Evolutionary conservation across 2,888 invertebrate species (phyloP), one percentile per base, ranked within the genome.

Genomic region (Limnephilus auricula): DNA sequence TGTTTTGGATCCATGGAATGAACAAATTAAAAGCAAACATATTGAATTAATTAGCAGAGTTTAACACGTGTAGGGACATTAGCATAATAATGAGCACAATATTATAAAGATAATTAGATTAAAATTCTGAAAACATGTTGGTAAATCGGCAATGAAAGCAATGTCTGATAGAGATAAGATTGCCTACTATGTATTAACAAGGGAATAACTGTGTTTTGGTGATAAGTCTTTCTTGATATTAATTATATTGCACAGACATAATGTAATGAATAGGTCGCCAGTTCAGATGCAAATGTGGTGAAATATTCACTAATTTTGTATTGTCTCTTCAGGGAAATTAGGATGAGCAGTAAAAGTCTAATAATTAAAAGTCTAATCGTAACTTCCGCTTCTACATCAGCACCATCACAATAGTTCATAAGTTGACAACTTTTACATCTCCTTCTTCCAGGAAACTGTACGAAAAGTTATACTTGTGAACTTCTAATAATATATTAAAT

Each of bases 321-420:
- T 85, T 85, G 45, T 85, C 34, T 30, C 85, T 37, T 85, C 30
- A 30, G 37, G 40, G n/a, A 84, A 85, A 65, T 9, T 50, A 50
- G 50, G 18, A 50, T 50, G 50, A 50, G 50, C 9, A 65, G 65
- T n/a, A 65, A 65, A 65, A 65, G 65, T 65, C n/a, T 65, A 65
- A 65, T 65, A 65, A 25, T 65, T 65, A 65, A 65, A 65, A 65
- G 65, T 65, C 65, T 65, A 40, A 85, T 37, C 15, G n/a, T 85
- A 85, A 85, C 37, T 85, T 45, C 40, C 15, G 85, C 85, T 85
- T n/a, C 45, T 40, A 40, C 50, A 50, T 18, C 13, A 85, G 85
- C 85, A 85, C 85, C 85, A 85, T 85, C 85, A 85, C 85, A 85
- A 40, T 15, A 85, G 85, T 85, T 85, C 85, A 85, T 85, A 37